A percentile compares a stretch with the other conserved stretches of the same genome.
These are phyloP conservation scores for Punctoribates punctum DNA, from an alignment of 2,888 invertebrate genomes.

Conservation along the genomic window DNA sequence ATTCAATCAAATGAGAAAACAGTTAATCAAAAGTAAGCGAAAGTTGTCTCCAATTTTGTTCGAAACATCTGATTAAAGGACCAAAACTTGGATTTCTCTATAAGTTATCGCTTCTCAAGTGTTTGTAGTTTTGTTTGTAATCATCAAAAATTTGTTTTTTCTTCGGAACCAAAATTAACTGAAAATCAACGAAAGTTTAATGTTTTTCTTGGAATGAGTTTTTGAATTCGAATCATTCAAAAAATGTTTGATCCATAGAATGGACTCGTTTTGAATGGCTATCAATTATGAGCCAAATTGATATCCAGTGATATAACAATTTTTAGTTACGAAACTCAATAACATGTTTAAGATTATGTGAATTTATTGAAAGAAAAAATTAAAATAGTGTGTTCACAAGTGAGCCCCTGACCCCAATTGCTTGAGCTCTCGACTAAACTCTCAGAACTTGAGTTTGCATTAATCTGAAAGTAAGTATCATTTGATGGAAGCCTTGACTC, in stretches of 20 bases:
- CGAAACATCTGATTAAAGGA: no score
- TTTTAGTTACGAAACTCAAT: not conserved
- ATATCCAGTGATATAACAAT: conserved; percentile 3
- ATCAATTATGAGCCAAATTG: not conserved
- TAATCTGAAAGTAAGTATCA: not conserved
- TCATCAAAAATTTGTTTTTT: not conserved
- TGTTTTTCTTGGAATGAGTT: no score
- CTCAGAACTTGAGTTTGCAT: not conserved
- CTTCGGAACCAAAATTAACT: not conserved
- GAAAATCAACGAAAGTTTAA: no score
- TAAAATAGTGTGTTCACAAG: not conserved
- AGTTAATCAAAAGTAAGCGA: no score
- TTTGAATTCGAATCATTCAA: no score
- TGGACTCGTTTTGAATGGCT: not conserved
- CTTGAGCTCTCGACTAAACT: not conserved
- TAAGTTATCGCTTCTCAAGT: no score
- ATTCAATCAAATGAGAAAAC: no score
- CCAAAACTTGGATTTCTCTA: no score
- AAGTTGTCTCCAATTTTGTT: no score
- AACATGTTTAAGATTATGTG: not conserved
- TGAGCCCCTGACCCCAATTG: conserved; percentile 25
- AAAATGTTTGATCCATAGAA: no score
- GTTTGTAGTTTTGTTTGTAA: no score
- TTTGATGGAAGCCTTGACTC: conserved; percentile 10
- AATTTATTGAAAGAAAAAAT: conserved; percentile 20